Percentiles rank a stretch among this genome's conserved stretches.
phyloP scores from a whole-genome alignment of 1,140 invertebrate genomes.

The Druon quercuslanigerum region DNA sequence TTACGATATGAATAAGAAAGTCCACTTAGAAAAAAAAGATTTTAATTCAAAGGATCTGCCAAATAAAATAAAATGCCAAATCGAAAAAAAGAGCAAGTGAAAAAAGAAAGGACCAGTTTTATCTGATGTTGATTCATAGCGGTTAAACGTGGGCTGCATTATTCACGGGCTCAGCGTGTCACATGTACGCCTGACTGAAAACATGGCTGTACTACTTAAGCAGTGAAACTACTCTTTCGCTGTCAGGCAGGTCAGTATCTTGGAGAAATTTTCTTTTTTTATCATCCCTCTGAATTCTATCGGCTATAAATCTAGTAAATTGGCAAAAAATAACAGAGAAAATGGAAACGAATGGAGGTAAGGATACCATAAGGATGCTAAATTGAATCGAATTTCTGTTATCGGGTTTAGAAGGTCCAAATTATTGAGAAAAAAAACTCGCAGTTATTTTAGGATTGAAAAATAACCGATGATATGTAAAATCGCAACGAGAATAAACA shows the following conservation, averaged over 20 bases:
- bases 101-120: conserved; percentile 36
- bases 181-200: conserved; percentile 39
- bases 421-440: too few species aligned
- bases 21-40: too few species aligned
- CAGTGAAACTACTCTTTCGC: background rate
- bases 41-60: too few species aligned
- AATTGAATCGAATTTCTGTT: too few species aligned
- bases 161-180: conserved; percentile 46
- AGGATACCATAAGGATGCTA: too few species aligned
- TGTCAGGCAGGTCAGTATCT: background rate
- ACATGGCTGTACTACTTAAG: conserved; percentile 48
- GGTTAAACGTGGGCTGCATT: conserved; percentile 58
- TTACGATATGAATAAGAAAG: too few species aligned
- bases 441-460: too few species aligned
- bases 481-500: too few species aligned
- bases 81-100: background rate
- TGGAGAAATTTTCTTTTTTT: background rate
- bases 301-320: background rate
- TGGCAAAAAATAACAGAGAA: background rate
- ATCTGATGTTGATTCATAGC: conserved; percentile 60
- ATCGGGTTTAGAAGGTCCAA: too few species aligned
- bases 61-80: background rate
- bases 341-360: too few species aligned
- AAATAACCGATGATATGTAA: too few species aligned
- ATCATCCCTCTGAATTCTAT: background rate